Evolutionary conservation across 2,888 invertebrate species (phyloP).

Genomic region (Ceriagrion tenellum): DNA sequence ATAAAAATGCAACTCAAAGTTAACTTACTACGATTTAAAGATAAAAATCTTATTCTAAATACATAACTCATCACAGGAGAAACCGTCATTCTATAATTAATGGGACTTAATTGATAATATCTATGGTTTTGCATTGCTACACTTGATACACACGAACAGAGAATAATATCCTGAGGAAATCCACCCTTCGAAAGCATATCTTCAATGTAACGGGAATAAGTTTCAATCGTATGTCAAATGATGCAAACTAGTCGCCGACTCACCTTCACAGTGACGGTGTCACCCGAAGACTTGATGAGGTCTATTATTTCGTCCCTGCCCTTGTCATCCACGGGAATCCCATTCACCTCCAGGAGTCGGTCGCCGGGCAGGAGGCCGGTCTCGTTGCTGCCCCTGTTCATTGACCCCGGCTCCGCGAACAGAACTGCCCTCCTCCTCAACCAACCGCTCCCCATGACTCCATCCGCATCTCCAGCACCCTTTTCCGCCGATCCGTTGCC

Average conservation of each 20-base stretch:
- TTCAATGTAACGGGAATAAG: neutral
- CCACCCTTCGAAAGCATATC: neutral
- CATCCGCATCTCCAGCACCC: constrained; percentile 76
- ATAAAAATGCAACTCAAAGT: no score
- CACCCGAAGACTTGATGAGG: constrained; percentile 92
- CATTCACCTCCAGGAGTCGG: constrained; percentile 94
- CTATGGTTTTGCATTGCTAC: no score
- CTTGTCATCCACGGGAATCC: constrained; percentile 89
- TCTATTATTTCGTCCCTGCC: constrained; percentile 95
- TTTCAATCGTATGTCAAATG: neutral
- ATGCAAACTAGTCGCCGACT: constrained; percentile 73
- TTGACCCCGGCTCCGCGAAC: constrained; percentile 93
- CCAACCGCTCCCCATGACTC: constrained; percentile 79
- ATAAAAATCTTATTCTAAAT: no score
- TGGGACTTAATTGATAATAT: no score
- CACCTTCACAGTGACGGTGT: constrained; percentile 91
- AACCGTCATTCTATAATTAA: no score
- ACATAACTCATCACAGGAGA: no score
- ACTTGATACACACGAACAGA: no score
- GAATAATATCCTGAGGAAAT: neutral
- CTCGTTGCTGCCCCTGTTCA: constrained; percentile 84
- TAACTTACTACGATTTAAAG: no score
- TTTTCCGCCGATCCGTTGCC: constrained; percentile 76
- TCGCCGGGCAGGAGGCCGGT: constrained; percentile 97
- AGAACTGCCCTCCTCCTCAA: constrained; percentile 85